Percentiles rank a stretch among this genome's conserved stretches.
These are phyloP conservation scores for Myotis vivesi DNA, from an alignment of 2,797 vertebrate species.

Conservation along the genomic window DNA sequence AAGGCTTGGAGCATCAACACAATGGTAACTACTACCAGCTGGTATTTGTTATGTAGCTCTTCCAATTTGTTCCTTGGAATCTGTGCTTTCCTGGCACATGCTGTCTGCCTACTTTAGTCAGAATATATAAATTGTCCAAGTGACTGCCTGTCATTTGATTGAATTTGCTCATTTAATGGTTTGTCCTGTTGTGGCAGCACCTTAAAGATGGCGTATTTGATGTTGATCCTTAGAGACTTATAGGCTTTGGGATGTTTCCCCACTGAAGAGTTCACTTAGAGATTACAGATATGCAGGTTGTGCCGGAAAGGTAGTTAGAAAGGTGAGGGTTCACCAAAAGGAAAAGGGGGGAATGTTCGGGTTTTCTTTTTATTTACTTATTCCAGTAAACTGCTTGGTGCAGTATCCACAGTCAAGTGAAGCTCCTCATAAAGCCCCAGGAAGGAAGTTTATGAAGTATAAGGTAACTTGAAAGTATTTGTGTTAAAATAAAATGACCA, in stretches of 20 bases:
- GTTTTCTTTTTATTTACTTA: constrained; percentile 33
- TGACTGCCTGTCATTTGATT: constrained; percentile 5
- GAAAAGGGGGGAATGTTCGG: neutral
- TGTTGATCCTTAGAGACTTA: neutral
- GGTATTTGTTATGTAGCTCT: neutral
- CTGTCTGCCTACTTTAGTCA: neutral
- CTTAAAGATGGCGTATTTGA: constrained; percentile 26
- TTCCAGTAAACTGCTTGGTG: neutral
- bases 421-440: neutral
- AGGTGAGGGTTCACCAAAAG: neutral
- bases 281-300: constrained; percentile 26
- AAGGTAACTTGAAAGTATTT: neutral
- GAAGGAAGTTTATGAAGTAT: constrained; percentile 20
- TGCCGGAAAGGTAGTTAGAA: neutral
- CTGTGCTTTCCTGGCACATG: neutral
- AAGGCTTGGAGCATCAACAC: neutral
- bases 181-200: neutral
- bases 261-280: constrained; percentile 37
- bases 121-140: neutral
- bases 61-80: neutral
- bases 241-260: constrained; percentile 23
- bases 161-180: constrained; percentile 33
- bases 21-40: neutral
- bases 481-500: neutral
- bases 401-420: neutral